Evolutionary conservation across 2,113 vertebrate genomes (phyloP).

Genomic region (Daubentonia madagascariensis): DNA sequence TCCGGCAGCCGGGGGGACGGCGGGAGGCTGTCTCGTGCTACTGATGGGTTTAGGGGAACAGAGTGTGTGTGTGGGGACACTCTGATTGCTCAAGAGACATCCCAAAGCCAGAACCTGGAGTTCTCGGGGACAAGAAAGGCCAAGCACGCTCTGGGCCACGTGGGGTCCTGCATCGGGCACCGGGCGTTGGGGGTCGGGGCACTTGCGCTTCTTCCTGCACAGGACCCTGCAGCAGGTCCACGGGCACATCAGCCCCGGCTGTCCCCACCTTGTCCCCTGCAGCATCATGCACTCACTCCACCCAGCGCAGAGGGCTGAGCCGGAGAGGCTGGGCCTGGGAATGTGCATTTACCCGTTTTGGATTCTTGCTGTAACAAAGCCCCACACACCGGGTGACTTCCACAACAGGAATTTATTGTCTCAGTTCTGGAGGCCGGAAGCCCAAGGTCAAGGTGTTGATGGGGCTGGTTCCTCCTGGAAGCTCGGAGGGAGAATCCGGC

Average conservation of each 20-base stretch:
- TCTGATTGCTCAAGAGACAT: background rate
- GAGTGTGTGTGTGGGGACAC: too few species aligned
- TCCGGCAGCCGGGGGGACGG: background rate
- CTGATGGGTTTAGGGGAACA: background rate
- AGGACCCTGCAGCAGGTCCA: background rate
- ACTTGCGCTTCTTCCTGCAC: background rate
- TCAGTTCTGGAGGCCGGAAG: background rate
- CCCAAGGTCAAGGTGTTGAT: background rate
- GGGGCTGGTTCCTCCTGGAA: too few species aligned
- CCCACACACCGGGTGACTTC: background rate
- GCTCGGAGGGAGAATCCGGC: fast-evolving
- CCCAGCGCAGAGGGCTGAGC: background rate
- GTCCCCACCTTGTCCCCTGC: too few species aligned
- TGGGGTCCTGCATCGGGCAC: background rate
- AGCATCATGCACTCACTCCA: too few species aligned
- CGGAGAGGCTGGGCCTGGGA: background rate
- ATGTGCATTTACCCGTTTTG: too few species aligned
- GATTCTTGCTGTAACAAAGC: background rate
- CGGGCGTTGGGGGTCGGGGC: too few species aligned
- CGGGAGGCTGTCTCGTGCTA: background rate
- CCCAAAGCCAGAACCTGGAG: background rate
- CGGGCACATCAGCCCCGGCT: too few species aligned
- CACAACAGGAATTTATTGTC: background rate
- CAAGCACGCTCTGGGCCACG: background rate
- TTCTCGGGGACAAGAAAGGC: background rate